Base-by-base conservation (phyloP, 64 coral and sea anemone genomes). In the Montipora sp. region DNA sequence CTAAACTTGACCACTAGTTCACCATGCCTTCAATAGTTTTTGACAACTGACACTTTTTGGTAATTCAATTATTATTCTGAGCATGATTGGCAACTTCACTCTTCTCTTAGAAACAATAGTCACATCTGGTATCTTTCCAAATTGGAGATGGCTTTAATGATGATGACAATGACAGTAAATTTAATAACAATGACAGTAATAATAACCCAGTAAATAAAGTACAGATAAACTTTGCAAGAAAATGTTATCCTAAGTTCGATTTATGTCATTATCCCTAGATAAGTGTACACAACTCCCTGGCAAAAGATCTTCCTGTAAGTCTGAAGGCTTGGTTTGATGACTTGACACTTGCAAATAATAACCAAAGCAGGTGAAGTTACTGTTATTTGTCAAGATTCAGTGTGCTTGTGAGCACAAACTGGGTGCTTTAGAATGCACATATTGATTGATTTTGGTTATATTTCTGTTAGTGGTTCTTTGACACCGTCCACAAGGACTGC, bases 281-380 rank as follows among this genome's bases (percentile, higher is more conserved):
- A 66, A 14, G 36, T 13, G 63, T 68, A 68, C 10, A 70, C 48
- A 85, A 10, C 14, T 23, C 82, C 71, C 63, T 71, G 9, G 65
- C 44, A 68, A 85, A 85, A 8, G 65, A 85, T 71, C 82, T 85
- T 85, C 82, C 82, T 3, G 65, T 36, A 13, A 85, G 65, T 51
- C 61, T 85, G 7, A 48, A 83, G 47, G 47, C n/a, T 11, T 85
- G 82, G 82, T 7, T 72, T 50, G 45, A 50, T 10, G 18, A 65
- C 3, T 50, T 49, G 9, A 13, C n/a, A 13, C 7, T 5, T 50
- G 45, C 3, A 71, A 3, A 21, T 8, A 19, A 9, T 0, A 51
- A 49, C 5, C 18, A 85, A 50, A 51, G n/a, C 82, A 85, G 82
- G 82, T 85, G 12, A 15, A 72, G 80, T 83, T 47, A 27, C 59